These are phyloP conservation scores for Zosterops borbonicus DNA, from an alignment of 2,113 vertebrate species.

Conservation along the genomic window DNA sequence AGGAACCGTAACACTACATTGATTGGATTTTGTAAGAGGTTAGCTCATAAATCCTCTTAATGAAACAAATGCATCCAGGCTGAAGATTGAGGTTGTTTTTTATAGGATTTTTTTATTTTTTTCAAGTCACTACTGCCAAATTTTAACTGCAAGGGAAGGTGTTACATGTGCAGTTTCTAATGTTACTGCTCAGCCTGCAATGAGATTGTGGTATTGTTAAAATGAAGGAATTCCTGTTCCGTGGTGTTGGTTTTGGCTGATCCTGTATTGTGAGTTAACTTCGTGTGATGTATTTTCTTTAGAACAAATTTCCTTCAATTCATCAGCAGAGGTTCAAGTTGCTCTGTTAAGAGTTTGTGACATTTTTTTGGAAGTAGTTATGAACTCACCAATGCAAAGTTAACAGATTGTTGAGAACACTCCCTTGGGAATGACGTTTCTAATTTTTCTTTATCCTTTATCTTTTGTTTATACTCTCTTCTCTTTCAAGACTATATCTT, in stretches of 20 bases:
- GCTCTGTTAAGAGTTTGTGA: conserved; percentile 61
- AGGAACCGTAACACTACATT: background rate
- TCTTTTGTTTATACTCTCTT: conserved; percentile 28
- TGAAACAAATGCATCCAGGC: background rate
- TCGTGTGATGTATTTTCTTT: conserved; percentile 77
- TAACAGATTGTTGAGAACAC: conserved; percentile 40
- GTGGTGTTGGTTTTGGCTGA: conserved; percentile 71
- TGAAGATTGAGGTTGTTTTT: background rate
- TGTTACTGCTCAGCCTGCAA: conserved; percentile 40
- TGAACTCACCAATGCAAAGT: conserved; percentile 1
- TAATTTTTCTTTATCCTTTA: conserved; percentile 47
- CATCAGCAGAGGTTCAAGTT: conserved; percentile 69
- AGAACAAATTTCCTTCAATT: conserved; percentile 81
- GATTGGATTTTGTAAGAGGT: background rate
- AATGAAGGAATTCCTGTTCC: conserved; percentile 73
- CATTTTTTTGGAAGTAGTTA: conserved; percentile 49
- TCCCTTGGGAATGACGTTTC: conserved; percentile 34
- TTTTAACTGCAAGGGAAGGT: conserved; percentile 46
- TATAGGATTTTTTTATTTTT: background rate
- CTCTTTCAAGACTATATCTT: background rate
- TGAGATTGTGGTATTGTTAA: conserved; percentile 69
- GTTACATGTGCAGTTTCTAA: conserved; percentile 35
- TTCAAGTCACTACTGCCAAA: background rate
- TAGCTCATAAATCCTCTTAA: background rate
- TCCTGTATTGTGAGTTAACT: conserved; percentile 68